These are phyloP conservation scores for Vanessa cardui DNA, from an alignment of 2,888 invertebrate species.

Conservation along the genomic window DNA sequence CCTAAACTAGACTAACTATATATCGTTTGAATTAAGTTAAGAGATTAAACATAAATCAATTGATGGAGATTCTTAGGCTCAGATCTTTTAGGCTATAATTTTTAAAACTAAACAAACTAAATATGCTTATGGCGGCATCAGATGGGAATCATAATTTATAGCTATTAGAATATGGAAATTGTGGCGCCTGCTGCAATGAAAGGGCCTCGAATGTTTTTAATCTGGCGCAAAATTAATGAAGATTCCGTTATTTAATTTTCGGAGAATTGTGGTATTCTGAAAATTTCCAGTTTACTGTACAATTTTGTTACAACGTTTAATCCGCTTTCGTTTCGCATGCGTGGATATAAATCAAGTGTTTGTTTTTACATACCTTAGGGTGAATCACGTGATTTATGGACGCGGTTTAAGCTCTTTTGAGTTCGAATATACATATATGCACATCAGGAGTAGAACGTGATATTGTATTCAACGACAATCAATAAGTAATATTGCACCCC, in stretches of 20 bases:
- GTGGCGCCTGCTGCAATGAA: conserved; percentile 54
- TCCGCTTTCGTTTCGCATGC: conserved; percentile 47
- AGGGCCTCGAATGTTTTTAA: conserved; percentile 69
- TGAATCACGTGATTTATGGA: conserved; percentile 45
- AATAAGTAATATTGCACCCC: conserved; percentile 59
- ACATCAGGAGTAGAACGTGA: conserved; percentile 28
- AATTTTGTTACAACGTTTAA: conserved; percentile 51
- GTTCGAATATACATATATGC: conserved; percentile 33
- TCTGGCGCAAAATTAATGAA: conserved; percentile 69
- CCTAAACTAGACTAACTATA: background rate
- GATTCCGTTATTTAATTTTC: conserved; percentile 62
- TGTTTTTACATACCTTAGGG: conserved; percentile 46
- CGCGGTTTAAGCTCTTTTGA: conserved; percentile 40
- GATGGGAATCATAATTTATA: conserved; percentile 64
- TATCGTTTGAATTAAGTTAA: background rate
- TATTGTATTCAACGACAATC: conserved; percentile 40
- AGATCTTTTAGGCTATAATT: background rate
- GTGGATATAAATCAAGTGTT: conserved; percentile 48
- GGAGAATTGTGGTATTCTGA: conserved; percentile 47
- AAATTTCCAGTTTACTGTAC: conserved; percentile 44
- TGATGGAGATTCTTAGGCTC: too few relatives aligned
- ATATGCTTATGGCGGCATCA: conserved; percentile 46
- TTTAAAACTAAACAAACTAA: conserved; percentile 10
- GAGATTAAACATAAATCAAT: too few relatives aligned
- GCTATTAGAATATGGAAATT: conserved; percentile 69